Conservation (phyloP, 2,888 invertebrate genomes). For the Drosophila stalkeri region DNA sequence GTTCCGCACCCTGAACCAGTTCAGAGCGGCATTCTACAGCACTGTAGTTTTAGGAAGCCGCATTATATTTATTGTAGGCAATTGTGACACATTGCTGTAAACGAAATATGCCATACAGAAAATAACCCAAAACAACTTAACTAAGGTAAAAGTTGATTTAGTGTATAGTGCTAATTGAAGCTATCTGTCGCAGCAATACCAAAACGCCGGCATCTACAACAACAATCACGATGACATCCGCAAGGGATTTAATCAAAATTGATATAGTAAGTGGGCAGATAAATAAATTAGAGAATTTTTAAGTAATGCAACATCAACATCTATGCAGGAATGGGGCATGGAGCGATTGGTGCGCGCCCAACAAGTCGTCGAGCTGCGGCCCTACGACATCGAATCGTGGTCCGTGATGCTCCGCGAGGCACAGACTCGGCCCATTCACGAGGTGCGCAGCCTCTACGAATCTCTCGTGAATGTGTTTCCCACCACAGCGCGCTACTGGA, state of each 20-base stretch:
- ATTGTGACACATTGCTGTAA: conserved; percentile 18
- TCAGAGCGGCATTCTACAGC: conserved; percentile 20
- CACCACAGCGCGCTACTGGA: conserved; percentile 99
- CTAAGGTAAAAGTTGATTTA: not conserved
- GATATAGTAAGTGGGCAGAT: conserved; percentile 83
- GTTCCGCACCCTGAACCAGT: conserved; percentile 24
- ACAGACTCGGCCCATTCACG: conserved; percentile 93
- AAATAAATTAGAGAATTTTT: not conserved
- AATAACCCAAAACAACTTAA: not conserved
- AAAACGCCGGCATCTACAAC: conserved; percentile 36
- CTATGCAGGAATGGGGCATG: conserved; percentile 93
- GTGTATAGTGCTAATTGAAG: not conserved
- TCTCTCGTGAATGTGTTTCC: conserved; percentile 97
- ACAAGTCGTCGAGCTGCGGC: conserved; percentile 93
- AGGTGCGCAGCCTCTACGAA: conserved; percentile 96
- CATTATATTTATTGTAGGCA: conserved; percentile 49
- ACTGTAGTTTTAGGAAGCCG: conserved; percentile 43
- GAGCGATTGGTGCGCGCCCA: conserved; percentile 93
- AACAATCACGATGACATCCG: conserved; percentile 76
- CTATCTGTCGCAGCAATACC: not conserved
- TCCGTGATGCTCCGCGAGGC: conserved; percentile 97
- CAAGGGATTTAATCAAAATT: conserved; percentile 84
- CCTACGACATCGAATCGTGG: conserved; percentile 99
- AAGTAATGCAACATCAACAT: not conserved
- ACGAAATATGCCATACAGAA: conserved; percentile 28